Evolutionary conservation across 92 coral and sea anemone genomes (phyloP).

Genomic region (Nematostella vectensis): DNA sequence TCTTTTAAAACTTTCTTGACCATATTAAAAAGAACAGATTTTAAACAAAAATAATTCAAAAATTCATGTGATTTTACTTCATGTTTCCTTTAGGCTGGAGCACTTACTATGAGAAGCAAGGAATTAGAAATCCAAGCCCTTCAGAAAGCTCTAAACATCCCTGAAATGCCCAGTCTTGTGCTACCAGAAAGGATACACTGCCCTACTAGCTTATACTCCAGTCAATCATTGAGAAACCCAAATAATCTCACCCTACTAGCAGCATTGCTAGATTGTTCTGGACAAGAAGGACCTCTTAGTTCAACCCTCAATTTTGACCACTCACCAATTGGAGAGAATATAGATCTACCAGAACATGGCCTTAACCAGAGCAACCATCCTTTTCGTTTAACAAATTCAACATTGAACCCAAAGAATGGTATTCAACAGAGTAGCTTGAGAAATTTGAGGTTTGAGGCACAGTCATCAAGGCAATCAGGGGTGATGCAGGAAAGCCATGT

Average conservation of each 20-base stretch:
- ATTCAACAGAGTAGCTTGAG: not conserved
- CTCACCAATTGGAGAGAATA: not conserved
- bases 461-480: too few relatives aligned
- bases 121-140: slow-evolving; percentile 26
- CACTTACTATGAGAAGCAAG: slow-evolving; percentile 2
- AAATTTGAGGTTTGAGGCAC: not conserved
- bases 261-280: not conserved
- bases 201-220: not conserved
- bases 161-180: slow-evolving; percentile 2
- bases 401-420: not conserved
- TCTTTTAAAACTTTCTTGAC: too few relatives aligned
- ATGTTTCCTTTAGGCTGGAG: slow-evolving; percentile 17
- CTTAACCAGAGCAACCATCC: not conserved
- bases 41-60: too few relatives aligned
- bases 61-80: too few relatives aligned
- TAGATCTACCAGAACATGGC: not conserved
- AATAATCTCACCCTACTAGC: not conserved
- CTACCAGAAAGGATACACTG: not conserved
- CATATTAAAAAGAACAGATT: too few relatives aligned
- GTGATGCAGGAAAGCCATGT: slow-evolving; percentile 3
- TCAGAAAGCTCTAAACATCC: slow-evolving; percentile 19
- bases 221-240: not conserved
- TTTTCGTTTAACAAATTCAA: not conserved
- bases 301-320: not conserved
- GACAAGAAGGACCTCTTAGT: not conserved